Evolutionary conservation across 2,797 vertebrate genomes (phyloP).

Genomic region (Thalassophryne amazonica): DNA sequence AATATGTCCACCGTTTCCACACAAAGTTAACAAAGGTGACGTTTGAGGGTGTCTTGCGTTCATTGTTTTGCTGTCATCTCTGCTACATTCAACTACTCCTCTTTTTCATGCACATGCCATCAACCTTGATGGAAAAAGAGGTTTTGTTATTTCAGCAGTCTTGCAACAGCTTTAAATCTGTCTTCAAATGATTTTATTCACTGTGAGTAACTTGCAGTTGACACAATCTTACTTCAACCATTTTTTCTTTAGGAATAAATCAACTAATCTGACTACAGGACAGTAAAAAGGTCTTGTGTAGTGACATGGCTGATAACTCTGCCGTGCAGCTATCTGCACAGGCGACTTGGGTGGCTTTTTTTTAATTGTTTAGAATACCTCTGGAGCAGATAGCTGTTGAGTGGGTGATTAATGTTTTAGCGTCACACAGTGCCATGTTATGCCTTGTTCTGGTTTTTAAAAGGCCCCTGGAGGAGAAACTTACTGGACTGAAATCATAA

Average conservation of each 20-base stretch:
- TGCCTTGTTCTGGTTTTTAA: conserved; percentile 54
- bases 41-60: conserved; percentile 21
- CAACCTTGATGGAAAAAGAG: conserved; percentile 43
- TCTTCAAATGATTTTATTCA: conserved; percentile 41
- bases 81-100: conserved; percentile 34
- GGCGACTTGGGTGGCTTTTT: conserved; percentile 56
- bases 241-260: neutral
- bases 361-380: conserved; percentile 54
- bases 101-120: conserved; percentile 30
- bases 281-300: conserved; percentile 4
- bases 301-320: neutral
- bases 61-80: conserved; percentile 10
- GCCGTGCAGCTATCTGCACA: conserved; percentile 9
- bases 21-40: conserved; percentile 15
- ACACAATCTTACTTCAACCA: neutral
- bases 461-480: conserved; percentile 29
- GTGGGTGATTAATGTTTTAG: conserved; percentile 63
- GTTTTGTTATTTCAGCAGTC: conserved; percentile 52
- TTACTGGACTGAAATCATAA: conserved; percentile 49
- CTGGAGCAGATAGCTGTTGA: conserved; percentile 42
- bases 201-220: conserved; percentile 23
- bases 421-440: conserved; percentile 42
- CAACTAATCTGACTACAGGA: neutral
- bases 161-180: conserved; percentile 28
- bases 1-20: conserved; percentile 43